Conservation (phyloP, 2,113 vertebrate species). For the Orycteropus afer region DNA sequence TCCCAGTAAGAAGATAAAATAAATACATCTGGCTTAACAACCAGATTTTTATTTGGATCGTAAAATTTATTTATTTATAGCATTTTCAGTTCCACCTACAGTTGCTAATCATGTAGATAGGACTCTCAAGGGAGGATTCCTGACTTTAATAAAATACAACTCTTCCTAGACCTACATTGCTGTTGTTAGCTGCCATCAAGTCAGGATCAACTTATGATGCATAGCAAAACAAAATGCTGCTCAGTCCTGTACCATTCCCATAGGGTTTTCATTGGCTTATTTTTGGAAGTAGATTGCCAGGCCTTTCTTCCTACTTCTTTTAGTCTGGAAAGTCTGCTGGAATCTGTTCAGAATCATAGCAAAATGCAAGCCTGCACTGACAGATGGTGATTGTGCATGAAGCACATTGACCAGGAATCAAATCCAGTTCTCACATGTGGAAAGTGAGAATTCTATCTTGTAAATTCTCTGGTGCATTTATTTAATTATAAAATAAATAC, state of each 20-base stretch:
- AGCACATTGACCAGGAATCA: background rate
- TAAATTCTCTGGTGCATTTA: background rate
- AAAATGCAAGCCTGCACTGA: background rate
- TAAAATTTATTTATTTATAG: background rate
- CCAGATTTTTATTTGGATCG: background rate
- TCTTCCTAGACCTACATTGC: background rate
- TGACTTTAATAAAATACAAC: background rate
- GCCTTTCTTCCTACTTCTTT: background rate
- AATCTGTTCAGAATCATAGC: background rate
- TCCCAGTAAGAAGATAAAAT: background rate
- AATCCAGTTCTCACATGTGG: background rate
- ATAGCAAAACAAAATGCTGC: background rate
- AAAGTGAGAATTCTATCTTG: background rate
- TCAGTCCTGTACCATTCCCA: background rate
- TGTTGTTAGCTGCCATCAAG: too few relatives aligned
- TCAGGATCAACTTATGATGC: too few relatives aligned
- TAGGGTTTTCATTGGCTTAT: background rate
- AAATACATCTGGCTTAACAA: background rate
- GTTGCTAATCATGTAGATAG: background rate
- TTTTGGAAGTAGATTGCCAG: background rate
- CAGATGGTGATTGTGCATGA: background rate
- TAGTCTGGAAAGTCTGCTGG: background rate
- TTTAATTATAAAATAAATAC: background rate
- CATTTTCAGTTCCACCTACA: background rate
- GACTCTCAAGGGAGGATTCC: background rate